phyloP scores from a whole-genome alignment of 2,888 invertebrate species.

The Drosophila demipolita region DNA sequence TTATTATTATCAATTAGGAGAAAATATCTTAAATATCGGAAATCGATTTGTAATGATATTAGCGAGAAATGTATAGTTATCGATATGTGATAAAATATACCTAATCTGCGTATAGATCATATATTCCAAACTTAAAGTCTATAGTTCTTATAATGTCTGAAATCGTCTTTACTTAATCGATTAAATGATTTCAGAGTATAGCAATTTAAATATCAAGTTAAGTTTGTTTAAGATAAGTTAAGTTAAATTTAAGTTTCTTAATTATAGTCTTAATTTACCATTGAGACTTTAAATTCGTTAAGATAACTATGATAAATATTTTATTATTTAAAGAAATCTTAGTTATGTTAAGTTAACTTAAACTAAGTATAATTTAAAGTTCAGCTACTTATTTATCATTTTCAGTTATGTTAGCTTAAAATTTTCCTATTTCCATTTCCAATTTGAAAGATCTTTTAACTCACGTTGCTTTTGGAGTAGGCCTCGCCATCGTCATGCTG shows the following conservation, averaged over 20 bases:
- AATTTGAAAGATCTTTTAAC: neutral
- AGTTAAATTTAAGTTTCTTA: neutral
- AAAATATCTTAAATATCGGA: no score
- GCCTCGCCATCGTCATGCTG: slow-evolving; percentile 81
- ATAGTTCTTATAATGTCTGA: no score
- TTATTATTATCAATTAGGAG: no score
- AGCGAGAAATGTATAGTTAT: no score
- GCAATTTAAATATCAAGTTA: neutral
- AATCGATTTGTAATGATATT: no score
- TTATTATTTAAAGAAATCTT: no score
- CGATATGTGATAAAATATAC: no score
- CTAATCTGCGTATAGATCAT: no score
- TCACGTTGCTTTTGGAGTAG: slow-evolving; percentile 68
- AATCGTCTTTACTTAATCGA: neutral
- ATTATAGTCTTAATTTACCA: neutral
- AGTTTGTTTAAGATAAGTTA: neutral
- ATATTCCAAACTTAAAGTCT: neutral
- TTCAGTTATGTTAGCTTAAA: neutral
- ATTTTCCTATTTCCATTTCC: no score
- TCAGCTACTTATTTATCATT: neutral
- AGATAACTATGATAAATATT: no score
- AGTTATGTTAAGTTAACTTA: neutral
- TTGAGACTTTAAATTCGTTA: no score
- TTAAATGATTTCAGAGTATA: no score
- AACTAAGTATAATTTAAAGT: neutral